Evolutionary conservation across 1,140 invertebrate species (phyloP).

Genomic region (Drusus annulatus): DNA sequence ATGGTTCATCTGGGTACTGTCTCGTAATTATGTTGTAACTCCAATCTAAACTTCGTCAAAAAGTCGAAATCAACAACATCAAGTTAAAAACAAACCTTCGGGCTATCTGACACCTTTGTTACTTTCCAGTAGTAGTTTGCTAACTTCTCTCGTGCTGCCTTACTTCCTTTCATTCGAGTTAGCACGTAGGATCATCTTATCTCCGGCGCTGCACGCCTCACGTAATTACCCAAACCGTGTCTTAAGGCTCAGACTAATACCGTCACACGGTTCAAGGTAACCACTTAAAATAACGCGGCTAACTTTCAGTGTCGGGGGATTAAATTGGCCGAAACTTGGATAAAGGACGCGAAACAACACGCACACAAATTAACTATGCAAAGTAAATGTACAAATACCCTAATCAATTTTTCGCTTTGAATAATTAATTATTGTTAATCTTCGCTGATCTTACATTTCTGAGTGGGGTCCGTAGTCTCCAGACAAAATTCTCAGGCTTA

Average conservation of each 20-base stretch:
- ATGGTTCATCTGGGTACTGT: slow-evolving; percentile 5
- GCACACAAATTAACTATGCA: too few species aligned
- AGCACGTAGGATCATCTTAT: slow-evolving; percentile 44
- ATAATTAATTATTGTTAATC: too few species aligned
- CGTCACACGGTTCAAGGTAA: neutral
- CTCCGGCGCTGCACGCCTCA: slow-evolving; percentile 35
- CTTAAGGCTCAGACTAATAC: slow-evolving; percentile 4
- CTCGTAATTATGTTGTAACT: neutral
- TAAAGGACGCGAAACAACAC: too few species aligned
- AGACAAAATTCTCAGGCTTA: too few species aligned
- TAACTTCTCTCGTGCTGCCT: neutral
- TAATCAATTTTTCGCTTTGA: too few species aligned
- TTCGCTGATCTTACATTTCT: too few species aligned
- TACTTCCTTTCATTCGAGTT: neutral
- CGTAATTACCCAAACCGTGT: slow-evolving; percentile 42
- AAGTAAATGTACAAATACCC: too few species aligned
- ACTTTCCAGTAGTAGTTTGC: neutral
- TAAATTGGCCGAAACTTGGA: too few species aligned
- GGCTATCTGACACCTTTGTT: neutral
- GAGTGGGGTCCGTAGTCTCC: too few species aligned
- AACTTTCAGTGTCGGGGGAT: too few species aligned
- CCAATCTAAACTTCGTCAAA: neutral
- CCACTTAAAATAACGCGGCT: neutral
- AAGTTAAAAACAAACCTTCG: neutral
- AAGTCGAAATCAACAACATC: neutral